Base-by-base conservation (phyloP, 2,113 vertebrate species). In the Sakesphorus luctuosus region DNA sequence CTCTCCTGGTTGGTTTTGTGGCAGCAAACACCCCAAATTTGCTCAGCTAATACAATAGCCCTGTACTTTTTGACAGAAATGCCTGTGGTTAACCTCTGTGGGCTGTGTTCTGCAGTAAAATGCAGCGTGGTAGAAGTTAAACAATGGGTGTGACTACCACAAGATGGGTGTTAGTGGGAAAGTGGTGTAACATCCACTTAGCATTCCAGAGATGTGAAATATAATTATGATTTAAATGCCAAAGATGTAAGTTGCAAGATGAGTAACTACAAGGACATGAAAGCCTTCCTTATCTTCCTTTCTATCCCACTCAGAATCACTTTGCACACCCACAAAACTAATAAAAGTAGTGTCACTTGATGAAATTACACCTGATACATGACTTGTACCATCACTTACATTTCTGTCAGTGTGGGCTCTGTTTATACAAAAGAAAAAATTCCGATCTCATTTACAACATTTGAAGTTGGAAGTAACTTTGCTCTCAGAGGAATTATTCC, bases 291-390 rank as follows among this genome's bases (percentile, higher is more conserved):
- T 90, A 89, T 90, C 87, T 89, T 90, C 52, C 61, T 63, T 89
- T 95, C 68, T 91, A 62, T 90, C 86, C 91, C 73, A 93, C 94
- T 95, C 87, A 92, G 78, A 93, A 83, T 88, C 75, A 77, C 90
- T 96, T 71, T 93, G 76, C 94, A 95, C 94, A 95, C 92, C 95
- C 88, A 96, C 95, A 88, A 91, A 94, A 91, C 76, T 85, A 88
- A 91, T 77, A 86, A 73, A 88, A 90, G 72, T 89, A 69, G 90
- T 88, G 90, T 93, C 85, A 93, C 87, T 96, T 95, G 71, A 95
- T 3, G 6, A 88, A 95, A 92, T 94, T 77, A 77, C 83, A 90
- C 81, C 84, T 71, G 74, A 78, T 81, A 88, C 47, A 77, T 89
- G 52, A 92, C 86, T 94, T 76, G 71, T 92, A 69, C 89, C 14